phyloP scores from a whole-genome alignment of 2,888 invertebrate genomes.

The Mechanitis mazaeus region DNA sequence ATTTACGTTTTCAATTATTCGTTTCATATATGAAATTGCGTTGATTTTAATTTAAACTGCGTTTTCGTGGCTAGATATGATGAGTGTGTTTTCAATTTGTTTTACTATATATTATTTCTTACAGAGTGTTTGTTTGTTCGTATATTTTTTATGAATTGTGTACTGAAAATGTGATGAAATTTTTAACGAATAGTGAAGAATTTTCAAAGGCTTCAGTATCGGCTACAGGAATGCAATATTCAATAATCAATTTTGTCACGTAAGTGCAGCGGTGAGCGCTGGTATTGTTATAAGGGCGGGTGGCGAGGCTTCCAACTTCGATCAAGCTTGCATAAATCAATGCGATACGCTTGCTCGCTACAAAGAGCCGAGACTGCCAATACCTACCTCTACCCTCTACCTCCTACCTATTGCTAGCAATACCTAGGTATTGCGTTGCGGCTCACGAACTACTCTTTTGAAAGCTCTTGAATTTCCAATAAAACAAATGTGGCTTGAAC shows the following conservation, averaged over 20 bases:
- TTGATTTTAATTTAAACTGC: constrained; percentile 19
- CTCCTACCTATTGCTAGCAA: constrained; percentile 5
- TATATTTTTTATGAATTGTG: background rate
- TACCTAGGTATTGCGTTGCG: constrained; percentile 15
- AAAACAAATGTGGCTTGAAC: constrained; percentile 24
- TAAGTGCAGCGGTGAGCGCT: constrained; percentile 43
- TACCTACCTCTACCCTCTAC: constrained; percentile 21
- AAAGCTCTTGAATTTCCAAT: constrained; percentile 25
- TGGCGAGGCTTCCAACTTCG: constrained; percentile 38
- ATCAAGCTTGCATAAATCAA: constrained; percentile 74
- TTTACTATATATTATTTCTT: background rate
- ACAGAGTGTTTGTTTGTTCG: background rate
- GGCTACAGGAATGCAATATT: constrained; percentile 37
- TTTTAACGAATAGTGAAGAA: too few relatives aligned
- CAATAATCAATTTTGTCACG: constrained; percentile 43
- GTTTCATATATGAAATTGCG: constrained; percentile 25
- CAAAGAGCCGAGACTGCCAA: constrained; percentile 59
- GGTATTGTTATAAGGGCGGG: constrained; percentile 52
- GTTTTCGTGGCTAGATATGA: constrained; percentile 3
- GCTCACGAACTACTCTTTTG: constrained; percentile 21
- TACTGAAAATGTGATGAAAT: too few relatives aligned
- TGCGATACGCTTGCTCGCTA: constrained; percentile 68
- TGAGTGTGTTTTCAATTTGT: constrained; percentile 7
- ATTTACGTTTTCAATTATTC: constrained; percentile 17
- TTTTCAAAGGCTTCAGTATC: background rate